Evolutionary conservation across 2,888 invertebrate genomes (phyloP), one percentile per base, ranked within the genome.

Genomic region (Campoplex capitator): DNA sequence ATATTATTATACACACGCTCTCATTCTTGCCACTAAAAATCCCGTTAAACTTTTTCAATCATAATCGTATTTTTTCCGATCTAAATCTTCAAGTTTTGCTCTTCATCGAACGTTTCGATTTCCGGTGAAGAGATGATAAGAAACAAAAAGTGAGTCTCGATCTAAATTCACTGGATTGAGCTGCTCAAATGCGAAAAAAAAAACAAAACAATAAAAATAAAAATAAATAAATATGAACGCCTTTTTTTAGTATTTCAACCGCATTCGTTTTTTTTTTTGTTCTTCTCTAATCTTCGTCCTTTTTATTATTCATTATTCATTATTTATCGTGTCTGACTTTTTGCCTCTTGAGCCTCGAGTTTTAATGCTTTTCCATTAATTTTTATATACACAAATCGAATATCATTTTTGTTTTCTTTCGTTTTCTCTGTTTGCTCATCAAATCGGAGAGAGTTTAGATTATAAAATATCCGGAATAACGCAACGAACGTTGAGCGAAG

Each of bases 401-500:
- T 71, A 51, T 51, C 48, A 77, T 62, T 51, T 23, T 6, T 74
- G 18, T 48, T 48, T 2, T 16, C 35, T 45, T 38, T 45, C 16
- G 6, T 54, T 35, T 68, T 6, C 51, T 75, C 1, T 11, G 1
- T 32, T 76, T 71, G 76, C 76, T 76, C 35, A 76, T 86, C 54
- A 81, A 76, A 80, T 83, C 73, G 81, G 18, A 83, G 71, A 83
- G 71, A 80, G 71, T 83, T 65, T 83, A 23, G 65, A 48, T 65
- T 77, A 51, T 74, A 45, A 32, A 32, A 42, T n/a, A 7, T 48
- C n/a, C 74, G 18, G 81, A 84, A 74, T 54, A 79, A 88, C 88
- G 86, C 88, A 89, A 90, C 90, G 90, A 90, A 91, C 91, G 90
- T 91, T 91, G 91, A 90, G 90, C 91, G 90, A 90, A 89, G 88